These are phyloP conservation scores for Sphinx pinastri DNA, from an alignment of 2,888 invertebrate genomes.

Conservation along the genomic window DNA sequence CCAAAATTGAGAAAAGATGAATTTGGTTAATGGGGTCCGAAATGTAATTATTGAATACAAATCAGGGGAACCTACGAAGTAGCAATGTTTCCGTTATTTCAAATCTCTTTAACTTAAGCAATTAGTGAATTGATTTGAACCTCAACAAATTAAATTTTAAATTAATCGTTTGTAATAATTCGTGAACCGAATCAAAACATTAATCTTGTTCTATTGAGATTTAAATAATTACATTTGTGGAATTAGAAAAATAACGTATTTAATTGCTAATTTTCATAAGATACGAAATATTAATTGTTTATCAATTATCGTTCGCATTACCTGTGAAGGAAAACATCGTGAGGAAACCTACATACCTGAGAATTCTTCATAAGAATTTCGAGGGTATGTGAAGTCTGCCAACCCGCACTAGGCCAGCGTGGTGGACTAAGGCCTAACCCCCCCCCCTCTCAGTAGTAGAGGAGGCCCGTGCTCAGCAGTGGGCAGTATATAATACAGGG, in stretches of 20 bases:
- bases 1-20: conserved; percentile 29
- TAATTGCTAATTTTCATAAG: neutral
- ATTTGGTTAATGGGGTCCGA: conserved; percentile 35
- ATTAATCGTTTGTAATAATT: conserved; percentile 45
- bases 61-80: conserved; percentile 32
- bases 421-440: no score
- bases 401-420: no score
- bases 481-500: no score
- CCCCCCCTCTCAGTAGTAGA: no score
- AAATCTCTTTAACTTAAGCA: conserved; percentile 52
- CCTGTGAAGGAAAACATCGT: no score
- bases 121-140: conserved; percentile 49
- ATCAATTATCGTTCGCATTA: no score
- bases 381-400: no score
- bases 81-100: conserved; percentile 46
- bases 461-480: no score
- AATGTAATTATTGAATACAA: conserved; percentile 41
- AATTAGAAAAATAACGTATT: neutral
- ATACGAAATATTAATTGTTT: no score
- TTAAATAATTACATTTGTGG: neutral
- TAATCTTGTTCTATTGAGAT: conserved; percentile 2
- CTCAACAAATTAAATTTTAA: conserved; percentile 48
- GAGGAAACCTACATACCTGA: no score
- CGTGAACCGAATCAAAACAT: conserved; percentile 3
- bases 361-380: no score